Conservation (phyloP, 2,888 invertebrate genomes). For the Pseudococcus jackbeardsleyi region DNA sequence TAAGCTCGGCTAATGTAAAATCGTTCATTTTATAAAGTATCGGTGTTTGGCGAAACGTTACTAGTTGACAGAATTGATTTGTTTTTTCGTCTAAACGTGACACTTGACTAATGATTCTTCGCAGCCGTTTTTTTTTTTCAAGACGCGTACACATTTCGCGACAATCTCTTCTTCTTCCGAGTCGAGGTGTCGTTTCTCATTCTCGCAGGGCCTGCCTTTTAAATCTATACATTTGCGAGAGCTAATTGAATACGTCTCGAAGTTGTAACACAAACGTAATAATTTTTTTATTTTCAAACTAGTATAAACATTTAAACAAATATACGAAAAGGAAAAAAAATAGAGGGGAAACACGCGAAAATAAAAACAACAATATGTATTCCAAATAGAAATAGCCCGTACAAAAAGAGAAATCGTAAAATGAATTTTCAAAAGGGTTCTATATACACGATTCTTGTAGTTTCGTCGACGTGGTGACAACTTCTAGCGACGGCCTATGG, state of each 20-base stretch:
- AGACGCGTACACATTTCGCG: no score
- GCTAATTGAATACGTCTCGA: neutral
- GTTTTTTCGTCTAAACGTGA: conserved; percentile 59
- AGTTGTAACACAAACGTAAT: conserved; percentile 31
- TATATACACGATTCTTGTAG: conserved; percentile 93
- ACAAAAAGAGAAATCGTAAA: neutral
- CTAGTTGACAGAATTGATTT: conserved; percentile 62
- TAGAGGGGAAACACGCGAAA: conserved; percentile 15
- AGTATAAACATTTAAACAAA: conserved; percentile 49
- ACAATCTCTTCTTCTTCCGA: neutral
- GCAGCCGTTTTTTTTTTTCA: conserved; percentile 15
- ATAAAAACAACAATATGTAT: conserved; percentile 36
- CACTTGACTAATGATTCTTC: conserved; percentile 63
- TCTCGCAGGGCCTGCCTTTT: neutral
- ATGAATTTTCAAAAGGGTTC: neutral
- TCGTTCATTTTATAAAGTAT: conserved; percentile 61
- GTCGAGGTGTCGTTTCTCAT: neutral
- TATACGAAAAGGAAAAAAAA: conserved; percentile 1
- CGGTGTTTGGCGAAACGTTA: conserved; percentile 53
- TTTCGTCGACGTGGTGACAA: conserved; percentile 88
- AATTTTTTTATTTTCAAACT: conserved; percentile 37
- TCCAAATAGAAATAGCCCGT: neutral
- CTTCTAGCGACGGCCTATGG: conserved; percentile 75
- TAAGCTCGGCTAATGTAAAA: conserved; percentile 57
- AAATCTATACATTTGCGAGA: neutral